Base-by-base conservation (phyloP, 2,888 invertebrate species). In the Aradus depressus region DNA sequence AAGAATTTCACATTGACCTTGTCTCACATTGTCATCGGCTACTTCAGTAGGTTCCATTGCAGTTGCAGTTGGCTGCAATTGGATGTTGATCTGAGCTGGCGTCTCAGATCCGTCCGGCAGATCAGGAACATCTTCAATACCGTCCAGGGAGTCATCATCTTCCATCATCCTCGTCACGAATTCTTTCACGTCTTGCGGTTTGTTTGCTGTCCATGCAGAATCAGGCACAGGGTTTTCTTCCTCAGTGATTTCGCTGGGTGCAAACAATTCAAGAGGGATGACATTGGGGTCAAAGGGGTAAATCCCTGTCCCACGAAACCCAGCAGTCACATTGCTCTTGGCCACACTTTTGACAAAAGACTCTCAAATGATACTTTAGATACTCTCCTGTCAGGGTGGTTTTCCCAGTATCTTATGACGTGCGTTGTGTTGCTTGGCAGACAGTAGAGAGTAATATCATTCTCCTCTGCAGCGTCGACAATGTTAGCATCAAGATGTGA, bases 361-460 rank as follows among this genome's bases (percentile, higher is more conserved):
- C 56, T 51, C 26, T 60, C 62, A 59, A 66, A 65, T 34, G 62
- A 43, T 50, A 58, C 58, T 59, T 64, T 64, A 10, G 57, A 63
- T n/a, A 63, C 55, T 48, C 37, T 54, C 44, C 61, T 54, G 42
- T 60, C 60, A 35, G 58, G 54, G 52, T 63, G 52, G 16, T 54
- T 55, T 19, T 59, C 53, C 62, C 61, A 64, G 53, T 61, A 64
- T 39, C 44, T 53, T 10, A 64, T 42, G 8, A 64, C 59, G 55
- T 66, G 65, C 0, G 65, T 65, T 1, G 64, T 65, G 45, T 67
- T 67, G 38, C 62, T 62, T 12, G 64, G 65, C 26, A 68, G 54
- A 56, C 66, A 66, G 47, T 61, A 64, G 39, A 65, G 56, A 44
- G 55, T 59, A 38, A 66, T 62, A 18, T 56, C 59, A 37, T 53